Percentiles rank a stretch among this genome's conserved stretches.
Conservation (phyloP, 2,797 vertebrate genomes). For the Squalus acanthias region DNA sequence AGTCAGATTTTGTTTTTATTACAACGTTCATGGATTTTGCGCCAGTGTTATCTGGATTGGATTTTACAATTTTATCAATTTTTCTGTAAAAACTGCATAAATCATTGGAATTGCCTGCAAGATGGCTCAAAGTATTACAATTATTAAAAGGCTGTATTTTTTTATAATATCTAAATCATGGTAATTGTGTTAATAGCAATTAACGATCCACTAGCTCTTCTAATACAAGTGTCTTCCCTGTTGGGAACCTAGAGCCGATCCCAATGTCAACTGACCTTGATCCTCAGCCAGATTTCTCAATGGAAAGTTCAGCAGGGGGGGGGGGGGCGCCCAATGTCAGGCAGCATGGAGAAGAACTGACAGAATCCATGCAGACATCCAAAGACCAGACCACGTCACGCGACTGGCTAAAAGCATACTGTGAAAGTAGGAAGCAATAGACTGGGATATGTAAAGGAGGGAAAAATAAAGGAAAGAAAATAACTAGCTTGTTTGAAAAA, state of each 20-base stretch:
- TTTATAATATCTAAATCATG: not conserved
- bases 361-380: not conserved
- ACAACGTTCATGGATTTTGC: not conserved
- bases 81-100: not conserved
- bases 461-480: not conserved
- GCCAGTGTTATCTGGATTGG: not conserved
- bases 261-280: not conserved
- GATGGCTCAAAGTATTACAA: not conserved
- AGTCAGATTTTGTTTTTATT: not conserved
- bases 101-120: not conserved
- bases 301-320: not conserved
- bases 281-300: not conserved
- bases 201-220: not conserved
- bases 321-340: no score
- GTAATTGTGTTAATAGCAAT: not conserved
- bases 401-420: not conserved
- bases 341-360: not conserved
- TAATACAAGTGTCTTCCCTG: not conserved
- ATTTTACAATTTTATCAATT: not conserved
- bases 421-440: not conserved
- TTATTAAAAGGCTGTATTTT: not conserved
- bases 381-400: not conserved
- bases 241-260: not conserved
- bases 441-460: not conserved
- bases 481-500: not conserved